phyloP scores from a whole-genome alignment of 2,797 vertebrate species.

The Lepilemur ruficaudatus region DNA sequence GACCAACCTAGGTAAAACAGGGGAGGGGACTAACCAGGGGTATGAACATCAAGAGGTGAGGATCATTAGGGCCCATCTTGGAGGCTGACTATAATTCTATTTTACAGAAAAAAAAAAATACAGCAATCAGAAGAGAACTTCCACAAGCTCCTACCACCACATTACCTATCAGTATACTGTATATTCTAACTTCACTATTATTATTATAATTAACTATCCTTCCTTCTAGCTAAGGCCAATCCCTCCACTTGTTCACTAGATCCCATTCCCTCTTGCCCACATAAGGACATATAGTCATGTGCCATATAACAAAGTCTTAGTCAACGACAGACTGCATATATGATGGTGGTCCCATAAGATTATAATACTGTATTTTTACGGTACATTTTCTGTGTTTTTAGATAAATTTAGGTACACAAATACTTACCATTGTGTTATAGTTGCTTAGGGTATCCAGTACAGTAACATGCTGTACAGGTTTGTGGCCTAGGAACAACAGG shows the following conservation, averaged over 20 bases:
- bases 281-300: neutral
- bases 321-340: neutral
- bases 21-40: neutral
- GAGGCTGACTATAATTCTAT: neutral
- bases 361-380: neutral
- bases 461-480: neutral
- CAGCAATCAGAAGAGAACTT: neutral
- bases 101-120: slow-evolving; percentile 7
- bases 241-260: neutral
- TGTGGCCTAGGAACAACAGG: neutral
- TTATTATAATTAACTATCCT: neutral
- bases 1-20: neutral
- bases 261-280: neutral
- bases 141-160: neutral
- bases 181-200: neutral
- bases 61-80: neutral
- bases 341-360: neutral
- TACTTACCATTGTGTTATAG: neutral
- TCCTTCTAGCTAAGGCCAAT: neutral
- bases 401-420: neutral
- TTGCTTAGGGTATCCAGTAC: neutral
- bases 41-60: neutral
- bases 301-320: neutral
- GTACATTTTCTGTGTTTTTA: neutral
- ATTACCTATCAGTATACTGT: neutral